Conservation (phyloP, 2,113 vertebrate genomes). For the Saccopteryx leptura region DNA sequence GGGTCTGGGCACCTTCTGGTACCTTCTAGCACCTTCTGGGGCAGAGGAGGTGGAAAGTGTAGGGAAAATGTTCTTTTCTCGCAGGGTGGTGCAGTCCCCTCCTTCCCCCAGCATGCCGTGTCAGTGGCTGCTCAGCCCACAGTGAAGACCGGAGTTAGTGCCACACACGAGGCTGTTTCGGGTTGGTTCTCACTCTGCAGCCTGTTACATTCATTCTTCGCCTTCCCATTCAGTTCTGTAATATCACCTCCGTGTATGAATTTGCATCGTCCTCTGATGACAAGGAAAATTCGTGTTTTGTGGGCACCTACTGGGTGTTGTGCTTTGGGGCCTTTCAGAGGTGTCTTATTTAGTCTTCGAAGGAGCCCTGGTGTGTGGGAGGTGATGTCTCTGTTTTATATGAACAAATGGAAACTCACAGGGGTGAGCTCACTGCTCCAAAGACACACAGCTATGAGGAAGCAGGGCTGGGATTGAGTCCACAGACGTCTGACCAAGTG, state of each 20-base stretch:
- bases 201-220: background rate
- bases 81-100: rapidly evolving
- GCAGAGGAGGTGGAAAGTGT: background rate
- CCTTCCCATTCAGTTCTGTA: background rate
- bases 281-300: background rate
- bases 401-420: background rate
- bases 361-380: background rate
- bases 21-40: background rate
- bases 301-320: background rate
- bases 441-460: background rate
- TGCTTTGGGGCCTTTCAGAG: background rate
- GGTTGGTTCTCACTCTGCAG: background rate
- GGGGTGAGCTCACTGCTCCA: background rate
- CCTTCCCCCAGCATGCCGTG: rapidly evolving
- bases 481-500: rapidly evolving
- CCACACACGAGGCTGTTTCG: rapidly evolving
- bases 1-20: background rate
- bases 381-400: background rate
- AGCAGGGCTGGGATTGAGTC: background rate
- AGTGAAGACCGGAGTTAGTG: background rate
- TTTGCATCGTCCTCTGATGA: background rate
- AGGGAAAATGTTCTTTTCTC: background rate
- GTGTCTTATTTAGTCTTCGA: background rate
- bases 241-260: background rate
- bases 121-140: rapidly evolving